Percentiles rank a stretch among this genome's conserved stretches.
Conservation (phyloP, 2,113 vertebrate species). For the Otus sunia region DNA sequence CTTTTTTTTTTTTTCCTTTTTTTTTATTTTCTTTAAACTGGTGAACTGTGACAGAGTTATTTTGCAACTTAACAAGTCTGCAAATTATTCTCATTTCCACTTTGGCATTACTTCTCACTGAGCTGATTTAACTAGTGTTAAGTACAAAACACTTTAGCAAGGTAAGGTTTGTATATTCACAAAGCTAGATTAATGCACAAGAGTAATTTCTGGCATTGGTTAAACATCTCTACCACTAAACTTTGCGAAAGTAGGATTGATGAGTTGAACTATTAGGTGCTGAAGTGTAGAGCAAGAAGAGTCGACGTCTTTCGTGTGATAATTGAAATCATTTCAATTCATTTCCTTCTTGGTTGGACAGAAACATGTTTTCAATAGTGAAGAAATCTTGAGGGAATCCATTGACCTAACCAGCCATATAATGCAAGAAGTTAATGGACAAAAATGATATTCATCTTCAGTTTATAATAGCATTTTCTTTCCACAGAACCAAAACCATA, state of each 20-base stretch:
- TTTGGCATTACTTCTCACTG: neutral
- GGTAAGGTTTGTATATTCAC: conserved; percentile 17
- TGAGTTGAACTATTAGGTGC: conserved; percentile 53
- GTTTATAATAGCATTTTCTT: conserved; percentile 71
- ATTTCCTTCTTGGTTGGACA: conserved; percentile 74
- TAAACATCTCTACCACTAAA: conserved; percentile 49
- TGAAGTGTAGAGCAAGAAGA: conserved; percentile 54
- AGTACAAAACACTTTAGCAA: neutral
- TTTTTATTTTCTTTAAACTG: neutral
- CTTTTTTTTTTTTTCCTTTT: neutral
- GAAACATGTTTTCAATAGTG: conserved; percentile 74
- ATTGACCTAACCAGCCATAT: conserved; percentile 71
- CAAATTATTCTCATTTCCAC: conserved; percentile 48
- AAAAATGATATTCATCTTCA: conserved; percentile 77
- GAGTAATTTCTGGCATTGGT: conserved; percentile 16
- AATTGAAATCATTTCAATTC: conserved; percentile 79
- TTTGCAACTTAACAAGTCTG: conserved; percentile 41
- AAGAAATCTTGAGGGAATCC: conserved; percentile 77
- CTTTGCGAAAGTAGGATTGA: conserved; percentile 36
- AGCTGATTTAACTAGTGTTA: conserved; percentile 15
- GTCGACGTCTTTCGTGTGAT: conserved; percentile 51
- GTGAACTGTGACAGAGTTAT: neutral
- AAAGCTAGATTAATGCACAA: neutral
- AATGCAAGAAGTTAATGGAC: conserved; percentile 76
- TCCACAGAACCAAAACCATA: conserved; percentile 20